phyloP scores from a whole-genome alignment of 1,140 invertebrate genomes.

The Drosophila saltans region DNA sequence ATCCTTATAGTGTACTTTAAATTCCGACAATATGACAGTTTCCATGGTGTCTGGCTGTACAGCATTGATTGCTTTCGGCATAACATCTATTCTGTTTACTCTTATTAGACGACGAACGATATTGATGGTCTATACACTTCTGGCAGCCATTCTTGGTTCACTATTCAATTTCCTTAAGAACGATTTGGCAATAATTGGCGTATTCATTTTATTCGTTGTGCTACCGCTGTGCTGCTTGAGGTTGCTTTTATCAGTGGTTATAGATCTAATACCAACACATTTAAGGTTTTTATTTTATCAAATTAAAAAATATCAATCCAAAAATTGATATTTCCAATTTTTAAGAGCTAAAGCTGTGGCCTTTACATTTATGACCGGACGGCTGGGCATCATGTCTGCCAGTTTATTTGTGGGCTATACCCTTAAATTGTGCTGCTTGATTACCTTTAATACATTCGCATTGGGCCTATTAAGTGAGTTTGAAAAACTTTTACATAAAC shows the following conservation, averaged over 20 bases:
- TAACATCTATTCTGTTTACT: neutral
- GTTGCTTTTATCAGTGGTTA: neutral
- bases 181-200: neutral
- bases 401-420: conserved; percentile 7
- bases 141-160: neutral
- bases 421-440: neutral
- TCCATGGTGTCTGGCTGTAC: neutral
- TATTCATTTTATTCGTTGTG: neutral
- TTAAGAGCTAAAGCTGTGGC: neutral
- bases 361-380: neutral
- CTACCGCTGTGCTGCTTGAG: neutral
- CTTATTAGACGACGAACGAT: neutral
- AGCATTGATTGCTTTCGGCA: neutral
- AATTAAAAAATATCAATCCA: neutral
- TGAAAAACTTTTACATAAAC: neutral
- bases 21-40: neutral
- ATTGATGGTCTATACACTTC: neutral
- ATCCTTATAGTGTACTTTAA: neutral
- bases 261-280: neutral
- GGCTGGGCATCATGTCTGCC: neutral
- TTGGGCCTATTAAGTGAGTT: neutral
- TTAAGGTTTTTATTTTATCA: neutral
- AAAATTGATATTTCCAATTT: neutral
- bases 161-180: neutral
- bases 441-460: neutral